Evolutionary conservation across 2,888 invertebrate genomes (phyloP).

Genomic region (Euzophera pinguis): DNA sequence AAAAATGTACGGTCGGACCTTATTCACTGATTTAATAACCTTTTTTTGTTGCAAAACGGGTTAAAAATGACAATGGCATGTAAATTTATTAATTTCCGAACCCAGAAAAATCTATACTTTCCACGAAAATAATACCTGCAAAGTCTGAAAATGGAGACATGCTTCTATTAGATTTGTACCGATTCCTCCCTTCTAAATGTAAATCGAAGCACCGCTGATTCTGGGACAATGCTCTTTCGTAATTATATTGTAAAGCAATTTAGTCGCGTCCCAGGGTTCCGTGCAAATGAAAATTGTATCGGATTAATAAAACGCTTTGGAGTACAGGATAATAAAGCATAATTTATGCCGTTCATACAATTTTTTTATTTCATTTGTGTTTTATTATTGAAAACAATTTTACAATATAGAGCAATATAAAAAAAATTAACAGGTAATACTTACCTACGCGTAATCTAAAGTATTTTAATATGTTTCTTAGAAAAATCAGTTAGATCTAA

Average conservation of each 20-base stretch:
- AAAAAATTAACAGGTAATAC: too few species aligned
- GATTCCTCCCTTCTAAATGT: constrained; percentile 58
- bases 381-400: too few species aligned
- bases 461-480: too few species aligned
- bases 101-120: too few species aligned
- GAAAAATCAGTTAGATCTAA: too few species aligned
- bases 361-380: constrained; percentile 33
- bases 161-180: constrained; percentile 33
- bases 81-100: too few species aligned
- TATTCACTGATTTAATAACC: too few species aligned
- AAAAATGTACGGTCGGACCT: too few species aligned
- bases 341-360: constrained; percentile 43
- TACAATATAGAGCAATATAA: too few species aligned
- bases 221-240: constrained; percentile 56
- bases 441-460: too few species aligned
- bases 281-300: constrained; percentile 53
- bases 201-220: constrained; percentile 58
- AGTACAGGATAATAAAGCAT: constrained; percentile 42
- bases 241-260: constrained; percentile 76
- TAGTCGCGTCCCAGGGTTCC: constrained; percentile 39
- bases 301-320: constrained; percentile 45
- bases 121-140: neutral
- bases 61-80: too few species aligned
- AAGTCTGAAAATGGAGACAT: constrained; percentile 25
- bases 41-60: too few species aligned